A percentile compares a stretch with the other conserved stretches of the same genome.
These are phyloP conservation scores for Iselma pallidipennis DNA, from an alignment of 2,888 invertebrate genomes.

Conservation along the genomic window DNA sequence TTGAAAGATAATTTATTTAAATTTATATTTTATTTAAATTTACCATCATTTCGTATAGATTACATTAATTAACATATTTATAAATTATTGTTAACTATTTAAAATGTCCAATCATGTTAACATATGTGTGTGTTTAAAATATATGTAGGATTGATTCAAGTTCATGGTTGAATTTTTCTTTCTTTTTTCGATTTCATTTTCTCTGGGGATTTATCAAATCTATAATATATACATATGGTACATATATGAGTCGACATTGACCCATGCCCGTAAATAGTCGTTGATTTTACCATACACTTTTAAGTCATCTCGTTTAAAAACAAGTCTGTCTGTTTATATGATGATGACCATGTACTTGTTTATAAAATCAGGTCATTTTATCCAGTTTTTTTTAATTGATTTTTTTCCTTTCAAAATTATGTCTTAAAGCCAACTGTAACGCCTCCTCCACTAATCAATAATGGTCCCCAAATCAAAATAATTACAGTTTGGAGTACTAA, in stretches of 20 bases:
- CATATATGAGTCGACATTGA: constrained; percentile 38
- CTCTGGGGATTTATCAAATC: no score
- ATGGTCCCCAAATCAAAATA: constrained; percentile 6
- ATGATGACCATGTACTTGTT: neutral
- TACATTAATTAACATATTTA: neutral
- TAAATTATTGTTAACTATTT: neutral
- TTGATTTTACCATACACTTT: constrained; percentile 28
- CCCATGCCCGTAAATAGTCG: constrained; percentile 43
- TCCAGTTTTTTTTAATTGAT: no score
- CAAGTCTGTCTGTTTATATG: neutral
- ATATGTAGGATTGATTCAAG: constrained; percentile 3
- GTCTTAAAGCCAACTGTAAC: no score
- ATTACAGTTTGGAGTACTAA: no score
- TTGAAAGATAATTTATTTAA: neutral
- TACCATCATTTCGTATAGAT: neutral
- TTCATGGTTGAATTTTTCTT: constrained; percentile 13
- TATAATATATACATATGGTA: no score
- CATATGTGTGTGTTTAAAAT: constrained; percentile 17
- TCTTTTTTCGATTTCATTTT: constrained; percentile 9
- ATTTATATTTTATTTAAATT: constrained; percentile 12
- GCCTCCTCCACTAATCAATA: no score
- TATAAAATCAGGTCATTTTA: constrained; percentile 20
- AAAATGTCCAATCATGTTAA: neutral
- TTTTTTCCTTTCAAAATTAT: neutral
- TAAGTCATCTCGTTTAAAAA: neutral